A percentile compares a stretch with the other conserved stretches of the same genome.
These are phyloP conservation scores for Lepus oiostolus DNA, from an alignment of 2,797 vertebrate species.

Conservation along the genomic window DNA sequence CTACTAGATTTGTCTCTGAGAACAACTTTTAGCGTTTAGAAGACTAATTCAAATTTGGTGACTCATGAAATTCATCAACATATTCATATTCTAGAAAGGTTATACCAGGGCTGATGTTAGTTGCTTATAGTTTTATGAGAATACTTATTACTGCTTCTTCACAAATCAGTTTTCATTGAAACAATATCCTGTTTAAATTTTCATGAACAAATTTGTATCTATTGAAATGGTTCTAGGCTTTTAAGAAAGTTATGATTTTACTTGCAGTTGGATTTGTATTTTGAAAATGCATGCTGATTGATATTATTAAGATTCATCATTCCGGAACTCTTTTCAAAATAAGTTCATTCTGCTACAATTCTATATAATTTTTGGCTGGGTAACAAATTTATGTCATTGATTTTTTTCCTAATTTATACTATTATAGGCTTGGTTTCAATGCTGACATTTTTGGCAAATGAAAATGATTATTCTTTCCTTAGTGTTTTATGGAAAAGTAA, in stretches of 20 bases:
- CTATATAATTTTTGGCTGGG: constrained; percentile 76
- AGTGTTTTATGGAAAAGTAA: constrained; percentile 59
- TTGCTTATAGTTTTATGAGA: constrained; percentile 81
- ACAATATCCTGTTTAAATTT: constrained; percentile 84
- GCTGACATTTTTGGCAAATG: constrained; percentile 66
- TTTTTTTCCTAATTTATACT: constrained; percentile 57
- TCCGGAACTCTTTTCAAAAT: constrained; percentile 77
- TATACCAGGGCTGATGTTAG: constrained; percentile 81
- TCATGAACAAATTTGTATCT: constrained; percentile 85
- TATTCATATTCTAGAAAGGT: constrained; percentile 84
- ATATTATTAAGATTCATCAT: constrained; percentile 83
- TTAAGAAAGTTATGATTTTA: constrained; percentile 78
- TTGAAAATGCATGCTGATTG: constrained; percentile 83
- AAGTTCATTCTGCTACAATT: constrained; percentile 60
- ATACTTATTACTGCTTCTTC: constrained; percentile 65
- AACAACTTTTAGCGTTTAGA: constrained; percentile 81
- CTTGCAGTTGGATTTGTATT: constrained; percentile 83
- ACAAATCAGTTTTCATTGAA: constrained; percentile 84
- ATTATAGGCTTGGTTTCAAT: constrained; percentile 64
- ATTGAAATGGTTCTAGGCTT: constrained; percentile 81
- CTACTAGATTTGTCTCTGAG: constrained; percentile 61
- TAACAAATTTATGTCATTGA: constrained; percentile 68
- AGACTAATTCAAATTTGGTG: constrained; percentile 80
- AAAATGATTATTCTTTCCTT: constrained; percentile 71
- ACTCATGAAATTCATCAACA: constrained; percentile 84